Conservation (phyloP, 2,888 invertebrate species). For the Acanthopleura granulata region DNA sequence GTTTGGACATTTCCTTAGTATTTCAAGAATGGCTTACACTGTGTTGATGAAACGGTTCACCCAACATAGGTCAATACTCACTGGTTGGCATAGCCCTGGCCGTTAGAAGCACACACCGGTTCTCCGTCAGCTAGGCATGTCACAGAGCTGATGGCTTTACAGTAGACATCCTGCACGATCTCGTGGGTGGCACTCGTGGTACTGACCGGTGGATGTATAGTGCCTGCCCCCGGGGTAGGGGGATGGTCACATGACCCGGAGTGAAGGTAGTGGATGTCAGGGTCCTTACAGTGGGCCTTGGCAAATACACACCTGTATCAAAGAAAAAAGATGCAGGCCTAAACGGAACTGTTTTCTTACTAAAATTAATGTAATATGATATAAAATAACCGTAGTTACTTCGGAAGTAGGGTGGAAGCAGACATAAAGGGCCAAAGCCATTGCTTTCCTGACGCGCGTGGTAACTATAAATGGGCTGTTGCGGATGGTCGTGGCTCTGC, state of each 20-base stretch:
- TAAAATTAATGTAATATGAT: no score
- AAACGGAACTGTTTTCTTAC: no score
- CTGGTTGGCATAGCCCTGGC: background rate
- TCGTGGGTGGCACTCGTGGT: background rate
- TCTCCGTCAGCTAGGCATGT: background rate
- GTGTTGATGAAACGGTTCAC: no score
- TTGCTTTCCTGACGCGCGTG: no score
- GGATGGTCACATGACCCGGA: background rate
- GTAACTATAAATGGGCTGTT: no score
- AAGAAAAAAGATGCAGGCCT: no score
- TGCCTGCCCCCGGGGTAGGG: background rate
- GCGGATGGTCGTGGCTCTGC: no score
- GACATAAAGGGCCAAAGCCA: no score
- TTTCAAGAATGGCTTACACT: no score
- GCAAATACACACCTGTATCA: background rate
- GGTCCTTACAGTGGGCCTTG: background rate
- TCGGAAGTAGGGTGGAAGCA: no score
- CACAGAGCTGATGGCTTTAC: background rate
- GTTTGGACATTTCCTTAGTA: no score
- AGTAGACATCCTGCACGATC: background rate
- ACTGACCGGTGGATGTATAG: background rate
- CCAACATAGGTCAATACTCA: background rate
- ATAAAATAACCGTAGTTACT: no score
- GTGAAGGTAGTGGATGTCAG: constrained; percentile 5
- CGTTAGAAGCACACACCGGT: background rate